Evolutionary conservation across 1,140 invertebrate genomes (phyloP).

Genomic region (Drosophila mauritiana): DNA sequence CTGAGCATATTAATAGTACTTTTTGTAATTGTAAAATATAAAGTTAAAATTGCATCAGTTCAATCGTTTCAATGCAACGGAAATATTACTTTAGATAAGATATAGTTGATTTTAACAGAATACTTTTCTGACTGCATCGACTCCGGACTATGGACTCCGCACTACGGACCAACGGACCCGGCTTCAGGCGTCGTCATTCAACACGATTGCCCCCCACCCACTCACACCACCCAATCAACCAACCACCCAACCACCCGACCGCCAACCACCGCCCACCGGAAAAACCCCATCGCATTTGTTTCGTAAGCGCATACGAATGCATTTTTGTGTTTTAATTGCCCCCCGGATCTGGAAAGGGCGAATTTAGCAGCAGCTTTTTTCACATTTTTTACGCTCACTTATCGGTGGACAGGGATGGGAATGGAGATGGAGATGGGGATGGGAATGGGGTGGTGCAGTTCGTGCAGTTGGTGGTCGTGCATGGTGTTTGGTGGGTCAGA

Average conservation of each 20-base stretch:
- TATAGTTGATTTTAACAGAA: background rate
- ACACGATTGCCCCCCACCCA: constrained; percentile 24
- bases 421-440: too few species aligned
- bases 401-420: constrained; percentile 15
- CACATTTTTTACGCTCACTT: constrained; percentile 47
- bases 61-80: too few species aligned
- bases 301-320: constrained; percentile 52
- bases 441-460: background rate
- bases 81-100: too few species aligned
- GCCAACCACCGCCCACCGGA: background rate
- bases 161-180: constrained; percentile 12
- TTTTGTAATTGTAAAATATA: too few species aligned
- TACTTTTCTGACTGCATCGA: background rate
- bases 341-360: constrained; percentile 21
- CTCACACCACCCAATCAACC: background rate
- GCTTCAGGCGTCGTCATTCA: constrained; percentile 46
- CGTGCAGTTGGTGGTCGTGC: background rate
- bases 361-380: constrained; percentile 28
- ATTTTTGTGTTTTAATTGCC: constrained; percentile 58
- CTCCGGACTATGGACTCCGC: constrained; percentile 7
- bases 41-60: too few species aligned
- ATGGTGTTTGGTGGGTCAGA: background rate
- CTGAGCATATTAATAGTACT: too few species aligned
- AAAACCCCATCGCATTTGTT: constrained; percentile 59
- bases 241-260: background rate